Evolutionary conservation across 2,888 invertebrate species (phyloP), one percentile per base, ranked within the genome.

Genomic region (Melikaiella ostensackeni): DNA sequence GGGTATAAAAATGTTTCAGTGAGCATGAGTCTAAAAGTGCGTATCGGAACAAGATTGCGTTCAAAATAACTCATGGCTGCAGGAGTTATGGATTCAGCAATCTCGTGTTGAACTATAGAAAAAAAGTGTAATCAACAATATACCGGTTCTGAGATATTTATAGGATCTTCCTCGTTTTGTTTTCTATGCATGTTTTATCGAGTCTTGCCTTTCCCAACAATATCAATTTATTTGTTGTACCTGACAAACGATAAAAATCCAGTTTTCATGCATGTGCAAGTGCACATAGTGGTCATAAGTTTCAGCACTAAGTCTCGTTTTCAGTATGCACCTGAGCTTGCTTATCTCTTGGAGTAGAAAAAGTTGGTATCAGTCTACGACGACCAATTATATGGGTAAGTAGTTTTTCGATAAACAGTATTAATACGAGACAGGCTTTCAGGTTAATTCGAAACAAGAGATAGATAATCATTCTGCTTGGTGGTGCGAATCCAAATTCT

Each of bases 111-210:
- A 16, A 27, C 59, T 27, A 59, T n/a, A 11, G 16, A 63, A 38
- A 63, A 63, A 21, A 63, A 33, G 8, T 33, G 24, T 62, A 63
- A 63, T 35, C 63, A 63, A 63, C 35, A 63, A 33, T 35, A 63
- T 63, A 63, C 35, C 63, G 63, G 63, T 63, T 63, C 9, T 11
- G 16, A 63, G 63, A 63, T 63, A 63, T 63, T 35, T 63, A 35
- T 38, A 63, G 33, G 35, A 63, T 38, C n/a, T 5, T 33, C n/a
- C 11, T 63, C n/a, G 11, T 63, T 63, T 63, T 38, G 35, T 63
- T 63, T 63, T 35, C 33, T n/a, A 21, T 33, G 63, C 63, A 63
- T 63, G 63, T 35, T 63, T 63, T 63, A 63, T 35, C 35, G 35
- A 63, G 62, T 27, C 33, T 35, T n/a, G 33, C 35, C n/a, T 35